Evolutionary conservation across 2,113 vertebrate species (phyloP), one percentile per base, ranked within the genome.

Genomic region (Phoenicopterus ruber): DNA sequence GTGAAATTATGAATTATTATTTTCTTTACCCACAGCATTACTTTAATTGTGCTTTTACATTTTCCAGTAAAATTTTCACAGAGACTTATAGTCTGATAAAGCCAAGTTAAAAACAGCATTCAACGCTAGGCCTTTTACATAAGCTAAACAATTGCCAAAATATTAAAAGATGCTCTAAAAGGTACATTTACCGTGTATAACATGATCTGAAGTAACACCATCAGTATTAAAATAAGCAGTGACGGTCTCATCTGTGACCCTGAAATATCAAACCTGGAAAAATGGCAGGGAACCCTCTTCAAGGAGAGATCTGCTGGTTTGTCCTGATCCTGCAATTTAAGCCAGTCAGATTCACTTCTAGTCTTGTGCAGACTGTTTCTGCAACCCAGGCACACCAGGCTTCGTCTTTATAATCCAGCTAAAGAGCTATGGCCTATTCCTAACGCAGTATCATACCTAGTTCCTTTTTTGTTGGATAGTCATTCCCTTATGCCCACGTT

Each of bases 1-100:
- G 54, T 67, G 44, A 97, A 97, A 96, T 86, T 96, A 96, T 73
- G 38, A 90, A 86, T 93, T 95, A 46, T 94, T 88, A 65, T 85
- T 97, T 97, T 97, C 79, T 76, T 96, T 94, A 96, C 87, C 94
- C 74, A 29, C 70, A 92, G 25, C 49, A 63, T 77, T 94, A 78
- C 47, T 94, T 97, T 95, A 83, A 47, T 63, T 95, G 93, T 96
- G 76, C 42, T 52, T 91, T 96, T 91, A 85, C 7, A 63, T 93
- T 96, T 94, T 86, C 49, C 84, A 94, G 76, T 82, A 86, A 83
- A 82, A 88, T 95, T 92, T 96, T 89, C 54, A 87, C 36, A 93
- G 74, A 88, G 40, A 47, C 42, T 55, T 83, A 24, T 59, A 81
- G 31, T 36, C 80, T 81, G 73, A 91, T 63, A 50, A 67, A 82